Evolutionary conservation across 2,797 vertebrate species (phyloP).

Genomic region (Ptychobarbus kaznakovi): DNA sequence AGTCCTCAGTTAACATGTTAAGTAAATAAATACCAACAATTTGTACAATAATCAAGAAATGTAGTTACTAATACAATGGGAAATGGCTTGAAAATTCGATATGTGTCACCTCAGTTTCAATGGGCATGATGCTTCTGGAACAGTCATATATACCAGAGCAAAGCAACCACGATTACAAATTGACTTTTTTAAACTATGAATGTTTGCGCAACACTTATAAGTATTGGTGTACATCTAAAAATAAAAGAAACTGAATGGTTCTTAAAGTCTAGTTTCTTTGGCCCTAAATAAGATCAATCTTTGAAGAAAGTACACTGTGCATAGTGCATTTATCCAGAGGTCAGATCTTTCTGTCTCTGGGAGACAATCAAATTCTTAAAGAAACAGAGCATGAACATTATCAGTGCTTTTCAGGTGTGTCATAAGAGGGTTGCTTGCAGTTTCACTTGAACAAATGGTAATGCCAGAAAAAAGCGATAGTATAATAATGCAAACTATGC

Average conservation of each 20-base stretch:
- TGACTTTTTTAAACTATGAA: not conserved
- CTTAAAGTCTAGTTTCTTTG: not conserved
- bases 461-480: not conserved
- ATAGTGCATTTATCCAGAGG: not conserved
- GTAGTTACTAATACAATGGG: not conserved
- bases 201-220: not conserved
- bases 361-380: not conserved
- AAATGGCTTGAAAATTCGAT: not conserved
- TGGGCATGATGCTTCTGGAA: not conserved
- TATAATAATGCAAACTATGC: not conserved
- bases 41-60: not conserved
- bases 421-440: not conserved
- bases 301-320: not conserved
- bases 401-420: not conserved
- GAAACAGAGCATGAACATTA: not conserved
- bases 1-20: not conserved
- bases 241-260: not conserved
- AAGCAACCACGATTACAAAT: not conserved
- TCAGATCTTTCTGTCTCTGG: constrained; percentile 3
- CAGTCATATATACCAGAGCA: not conserved
- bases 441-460: constrained; percentile 1
- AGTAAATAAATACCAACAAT: not conserved
- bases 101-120: not conserved
- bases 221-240: not conserved
- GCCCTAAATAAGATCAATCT: not conserved